Percentiles rank a stretch among this genome's conserved stretches.
These are phyloP conservation scores for Pygoscelis adeliae DNA, from an alignment of 2,113 vertebrate species.

Conservation along the genomic window DNA sequence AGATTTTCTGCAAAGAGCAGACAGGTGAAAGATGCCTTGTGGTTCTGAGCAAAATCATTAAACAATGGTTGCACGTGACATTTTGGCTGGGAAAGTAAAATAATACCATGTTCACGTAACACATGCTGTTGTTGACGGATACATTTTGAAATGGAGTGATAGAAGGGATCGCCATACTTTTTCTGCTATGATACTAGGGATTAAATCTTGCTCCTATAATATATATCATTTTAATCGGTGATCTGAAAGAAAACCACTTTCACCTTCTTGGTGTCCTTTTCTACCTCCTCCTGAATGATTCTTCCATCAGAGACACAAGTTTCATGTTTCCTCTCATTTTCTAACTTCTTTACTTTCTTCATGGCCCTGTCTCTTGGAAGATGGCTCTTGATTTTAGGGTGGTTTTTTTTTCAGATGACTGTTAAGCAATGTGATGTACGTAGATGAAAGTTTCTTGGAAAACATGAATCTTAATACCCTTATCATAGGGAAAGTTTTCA, in stretches of 20 bases:
- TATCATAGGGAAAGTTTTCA: background rate
- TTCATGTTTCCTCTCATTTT: background rate
- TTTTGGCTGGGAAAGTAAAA: background rate
- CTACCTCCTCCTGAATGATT: background rate
- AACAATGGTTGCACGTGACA: accelerated
- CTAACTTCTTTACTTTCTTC: background rate
- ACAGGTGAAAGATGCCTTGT: background rate
- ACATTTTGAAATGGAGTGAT: background rate
- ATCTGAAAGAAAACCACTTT: background rate
- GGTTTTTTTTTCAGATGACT: background rate
- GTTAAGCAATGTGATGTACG: background rate
- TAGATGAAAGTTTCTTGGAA: background rate
- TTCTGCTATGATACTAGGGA: background rate
- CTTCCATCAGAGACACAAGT: background rate
- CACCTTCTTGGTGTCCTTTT: background rate
- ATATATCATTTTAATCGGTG: background rate
- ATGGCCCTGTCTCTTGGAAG: background rate
- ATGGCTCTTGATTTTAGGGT: background rate
- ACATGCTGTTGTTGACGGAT: background rate
- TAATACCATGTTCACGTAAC: background rate
- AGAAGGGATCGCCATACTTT: background rate
- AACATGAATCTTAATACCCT: background rate
- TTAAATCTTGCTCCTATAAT: background rate
- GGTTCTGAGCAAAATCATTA: background rate
- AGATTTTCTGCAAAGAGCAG: background rate